A percentile compares a stretch with the other conserved stretches of the same genome.
Evolutionary conservation across 2,888 invertebrate species (phyloP).

Genomic region (Patella caerulea): DNA sequence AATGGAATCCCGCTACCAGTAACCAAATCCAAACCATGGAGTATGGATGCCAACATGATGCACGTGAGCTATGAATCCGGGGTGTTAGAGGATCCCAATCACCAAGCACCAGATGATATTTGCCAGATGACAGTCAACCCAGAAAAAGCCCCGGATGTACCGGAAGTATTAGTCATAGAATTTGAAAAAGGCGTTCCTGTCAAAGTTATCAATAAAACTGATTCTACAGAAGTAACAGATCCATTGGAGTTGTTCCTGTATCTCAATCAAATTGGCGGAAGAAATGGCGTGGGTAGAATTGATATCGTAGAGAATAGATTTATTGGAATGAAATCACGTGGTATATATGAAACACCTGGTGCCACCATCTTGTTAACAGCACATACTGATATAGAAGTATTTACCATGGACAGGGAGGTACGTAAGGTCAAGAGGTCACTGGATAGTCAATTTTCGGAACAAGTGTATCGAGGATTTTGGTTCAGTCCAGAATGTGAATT

Average conservation of each 20-base stretch:
- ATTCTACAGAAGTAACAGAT: conserved; percentile 66
- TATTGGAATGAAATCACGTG: conserved; percentile 80
- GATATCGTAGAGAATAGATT: conserved; percentile 90
- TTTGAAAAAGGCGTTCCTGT: conserved; percentile 76
- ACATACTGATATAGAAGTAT: conserved; percentile 84
- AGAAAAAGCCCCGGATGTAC: conserved; percentile 76
- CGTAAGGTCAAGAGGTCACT: conserved; percentile 81
- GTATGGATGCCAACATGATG: conserved; percentile 88
- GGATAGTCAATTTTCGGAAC: conserved; percentile 83
- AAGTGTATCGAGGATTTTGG: conserved; percentile 90
- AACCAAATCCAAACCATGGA: conserved; percentile 86
- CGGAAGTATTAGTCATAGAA: conserved; percentile 77
- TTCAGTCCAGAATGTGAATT: conserved; percentile 87
- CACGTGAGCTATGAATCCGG: conserved; percentile 89
- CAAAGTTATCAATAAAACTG: conserved; percentile 64
- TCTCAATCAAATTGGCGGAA: conserved; percentile 82
- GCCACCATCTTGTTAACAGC: conserved; percentile 82
- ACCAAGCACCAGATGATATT: conserved; percentile 79
- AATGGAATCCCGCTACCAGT: conserved; percentile 82
- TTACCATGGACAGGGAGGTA: conserved; percentile 85
- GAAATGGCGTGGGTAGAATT: conserved; percentile 84
- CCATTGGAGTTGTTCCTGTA: conserved; percentile 78
- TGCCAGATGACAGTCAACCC: conserved; percentile 83
- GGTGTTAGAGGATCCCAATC: conserved; percentile 83
- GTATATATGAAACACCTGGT: conserved; percentile 86